Evolutionary conservation across 2,113 vertebrate genomes (phyloP), one percentile per base, ranked within the genome.

Genomic region (Chaetorhynchus papuensis): DNA sequence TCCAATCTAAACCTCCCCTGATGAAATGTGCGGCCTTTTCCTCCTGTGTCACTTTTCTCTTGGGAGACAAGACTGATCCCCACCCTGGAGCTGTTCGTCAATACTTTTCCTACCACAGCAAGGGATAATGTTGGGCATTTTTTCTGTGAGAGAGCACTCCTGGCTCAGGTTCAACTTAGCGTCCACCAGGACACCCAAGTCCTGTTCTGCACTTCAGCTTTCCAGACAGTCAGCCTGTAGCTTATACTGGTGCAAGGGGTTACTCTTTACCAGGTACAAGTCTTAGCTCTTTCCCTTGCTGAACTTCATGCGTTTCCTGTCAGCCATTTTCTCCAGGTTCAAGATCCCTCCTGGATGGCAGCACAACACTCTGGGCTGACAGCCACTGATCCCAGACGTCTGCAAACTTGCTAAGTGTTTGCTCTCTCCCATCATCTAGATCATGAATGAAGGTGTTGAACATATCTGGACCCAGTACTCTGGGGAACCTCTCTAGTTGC

Each of bases 301-400:
- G 41, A 54, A 35, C 18, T 65, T 56, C 24, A 16, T 11, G 31
- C 28, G 3, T 21, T 21, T 70, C 49, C 27, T n/a, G 2, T 24
- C 27, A 70, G 6, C 2, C 20, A 11, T 39, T 31, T 59, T 33
- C 17, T 64, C 24, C 44, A 44, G 17, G 23, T 35, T 80, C 18
- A 44, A n/a, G 63, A 17, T 54, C 20, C 3, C 4, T 13, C 2
- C 11, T 28, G 24, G 28, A 35, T 7, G 7, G 19, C 10, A 63
- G 21, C 27, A 42, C 20, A 53, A 28, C n/a, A 21, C 4, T 30
- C n/a, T 15, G 17, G 18, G 0, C 0, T 35, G 45, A 30, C 30
- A 84, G 23, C 10, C 12, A 31, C 10, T 64, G 30, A 30, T 52
- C 22, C 19, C 22, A 47, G 30, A 7, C 49, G 63, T 37, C 30